Base-by-base conservation (phyloP, 2,888 invertebrate species). In the Perithous albicinctus region DNA sequence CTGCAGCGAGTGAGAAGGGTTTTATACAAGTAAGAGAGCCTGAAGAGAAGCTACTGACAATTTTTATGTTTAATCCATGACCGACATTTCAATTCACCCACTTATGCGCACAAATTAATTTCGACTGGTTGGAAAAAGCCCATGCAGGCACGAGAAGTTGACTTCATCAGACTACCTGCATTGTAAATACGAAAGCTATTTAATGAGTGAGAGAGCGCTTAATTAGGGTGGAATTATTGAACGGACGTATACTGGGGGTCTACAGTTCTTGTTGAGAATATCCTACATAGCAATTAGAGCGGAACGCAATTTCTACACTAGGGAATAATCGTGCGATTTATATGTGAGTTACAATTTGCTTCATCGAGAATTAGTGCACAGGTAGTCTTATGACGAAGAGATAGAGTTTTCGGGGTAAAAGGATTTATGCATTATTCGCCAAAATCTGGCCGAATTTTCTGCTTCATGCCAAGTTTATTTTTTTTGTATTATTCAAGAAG, bases 21-120 rank as follows among this genome's bases (percentile, higher is more conserved):
- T 41, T 3, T 15, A 20, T 41, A n/a, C 32, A 29, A 10, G 29
- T 12, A 43, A n/a, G n/a, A n/a, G n/a, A n/a, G 18, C 12, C 6
- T 7, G 20, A 4, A n/a, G 61, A 38, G 26, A 18, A 18, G 29
- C 26, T 26, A 38, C 64, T 35, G 72, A 66, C 10, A 23, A 56
- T 59, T 46, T 59, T 46, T 72, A 43, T 46, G 41, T 66, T 78
- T 59, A 35, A 64, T 56, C n/a, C 63, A 64, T 18, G 29, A 63
- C 20, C 18, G 20, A 5, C 51, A 64, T 56, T 35, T 46, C 38
- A 46, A 48, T 29, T 10, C 64, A 18, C 48, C n/a, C 66, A 29
- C 56, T 59, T 26, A 32, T 29, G 35, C 38, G 48, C 56, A n/a
- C 18, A 18, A 66, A 48, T 59, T 66, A 46, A 59, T 66, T 35